Evolutionary conservation across 2,888 invertebrate genomes (phyloP), one percentile per base, ranked within the genome.

Genomic region (Noctua janthe): DNA sequence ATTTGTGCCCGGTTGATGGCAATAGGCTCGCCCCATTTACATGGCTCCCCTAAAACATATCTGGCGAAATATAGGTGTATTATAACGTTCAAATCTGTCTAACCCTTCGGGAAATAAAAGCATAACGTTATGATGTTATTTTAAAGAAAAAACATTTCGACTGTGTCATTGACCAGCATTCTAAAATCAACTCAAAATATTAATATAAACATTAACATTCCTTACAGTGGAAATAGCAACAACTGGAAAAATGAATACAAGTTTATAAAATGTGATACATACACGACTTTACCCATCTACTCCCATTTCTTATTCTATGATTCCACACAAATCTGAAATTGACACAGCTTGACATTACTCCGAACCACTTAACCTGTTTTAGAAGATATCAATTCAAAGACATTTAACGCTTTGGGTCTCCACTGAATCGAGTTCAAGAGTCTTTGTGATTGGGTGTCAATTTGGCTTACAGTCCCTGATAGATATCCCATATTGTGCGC

Each of bases 351-450:
- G 23, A 74, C 39, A 79, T 72, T 49, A 64, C 74, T 51, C 35
- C 2, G 67, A 43, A 56, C 49, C 62, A 79, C 67, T 74, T 74
- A 67, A 72, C 79, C 67, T 79, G 74, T 69, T 43, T 64, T n/a
- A 71, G 17, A 47, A 4, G 51, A 66, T 67, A 75, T 85, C 70
- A 59, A 76, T 73, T 75, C 67, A 72, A 51, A 70, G 81, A 17
- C 64, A 56, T 71, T 76, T 47, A 62, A 67, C 54, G 59, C 49
- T 74, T 72, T 15, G 39, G 23, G 23, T 71, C n/a, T 47, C 59
- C 47, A 59, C 54, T 84, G 75, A 83, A 66, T 71, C 23, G 29
- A 54, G 15, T 80, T 75, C n/a, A 15, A 59, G 66, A 64, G 80
- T 43, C 29, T 56, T 84, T 75, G 64, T 80, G 35, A 29, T 71